phyloP scores from a whole-genome alignment of 2,113 vertebrate species.

The Spea multiplicata region DNA sequence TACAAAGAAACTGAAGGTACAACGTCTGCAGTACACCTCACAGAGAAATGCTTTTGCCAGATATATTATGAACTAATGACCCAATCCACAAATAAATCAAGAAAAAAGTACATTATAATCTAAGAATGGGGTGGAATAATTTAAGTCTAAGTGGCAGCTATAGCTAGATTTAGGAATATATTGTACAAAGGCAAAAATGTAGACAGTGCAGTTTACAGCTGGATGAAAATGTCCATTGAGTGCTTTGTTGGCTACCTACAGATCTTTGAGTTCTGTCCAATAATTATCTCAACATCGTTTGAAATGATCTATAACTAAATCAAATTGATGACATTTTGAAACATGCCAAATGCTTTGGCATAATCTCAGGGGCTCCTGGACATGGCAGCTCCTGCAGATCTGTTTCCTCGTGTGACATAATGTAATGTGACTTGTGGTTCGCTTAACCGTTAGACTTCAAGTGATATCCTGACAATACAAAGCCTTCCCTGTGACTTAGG shows the following conservation, averaged over 20 bases:
- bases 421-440: conserved; percentile 55
- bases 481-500: conserved; percentile 13
- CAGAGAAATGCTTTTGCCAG: conserved; percentile 35
- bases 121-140: conserved; percentile 43
- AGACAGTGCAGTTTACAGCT: conserved; percentile 53
- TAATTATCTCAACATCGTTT: conserved; percentile 63
- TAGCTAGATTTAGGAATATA: conserved; percentile 44
- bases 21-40: conserved; percentile 30
- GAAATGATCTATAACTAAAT: conserved; percentile 71
- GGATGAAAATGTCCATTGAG: conserved; percentile 55
- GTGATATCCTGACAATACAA: conserved; percentile 51
- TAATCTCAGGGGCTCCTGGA: conserved; percentile 54
- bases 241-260: conserved; percentile 60
- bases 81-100: conserved; percentile 46
- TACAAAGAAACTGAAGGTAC: conserved; percentile 47
- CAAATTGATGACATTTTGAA: conserved; percentile 64
- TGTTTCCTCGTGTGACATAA: conserved; percentile 56
- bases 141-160: conserved; percentile 39
- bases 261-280: conserved; percentile 59
- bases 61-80: conserved; percentile 49
- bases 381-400: conserved; percentile 59
- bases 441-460: conserved; percentile 49
- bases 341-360: conserved; percentile 68
- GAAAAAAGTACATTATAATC: conserved; percentile 49
- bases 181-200: conserved; percentile 57